Evolutionary conservation across 2,797 vertebrate genomes (phyloP).

Genomic region (Peromyscus melanophrys): DNA sequence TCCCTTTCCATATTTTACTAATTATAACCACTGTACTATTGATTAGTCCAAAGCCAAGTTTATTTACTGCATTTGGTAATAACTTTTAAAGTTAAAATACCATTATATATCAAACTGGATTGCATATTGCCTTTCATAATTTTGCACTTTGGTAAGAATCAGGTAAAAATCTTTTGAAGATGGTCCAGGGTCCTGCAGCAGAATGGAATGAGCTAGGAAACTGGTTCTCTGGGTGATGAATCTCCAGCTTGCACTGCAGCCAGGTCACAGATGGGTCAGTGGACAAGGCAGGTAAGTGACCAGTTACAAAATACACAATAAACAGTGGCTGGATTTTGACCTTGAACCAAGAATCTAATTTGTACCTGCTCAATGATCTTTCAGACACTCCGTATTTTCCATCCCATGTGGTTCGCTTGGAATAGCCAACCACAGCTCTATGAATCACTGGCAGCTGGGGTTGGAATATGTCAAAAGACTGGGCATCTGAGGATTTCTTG

Average conservation of each 20-base stretch:
- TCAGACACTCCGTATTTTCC: neutral
- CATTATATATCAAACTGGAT: neutral
- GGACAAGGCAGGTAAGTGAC: neutral
- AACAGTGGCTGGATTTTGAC: neutral
- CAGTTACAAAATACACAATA: neutral
- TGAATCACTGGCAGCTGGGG: rapidly evolving
- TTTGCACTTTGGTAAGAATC: conserved; percentile 49
- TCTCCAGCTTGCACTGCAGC: neutral
- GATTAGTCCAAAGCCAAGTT: neutral
- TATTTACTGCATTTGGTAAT: neutral
- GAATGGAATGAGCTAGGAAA: neutral
- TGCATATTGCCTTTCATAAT: conserved; percentile 42
- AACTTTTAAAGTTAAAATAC: conserved; percentile 49
- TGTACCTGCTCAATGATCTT: neutral
- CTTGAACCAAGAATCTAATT: neutral
- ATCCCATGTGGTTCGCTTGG: neutral
- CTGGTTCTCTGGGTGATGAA: neutral
- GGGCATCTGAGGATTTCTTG: neutral
- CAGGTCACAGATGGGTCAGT: neutral
- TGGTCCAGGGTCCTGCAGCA: neutral
- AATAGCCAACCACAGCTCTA: neutral
- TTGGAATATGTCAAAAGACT: neutral
- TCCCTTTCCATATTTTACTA: conserved; percentile 52
- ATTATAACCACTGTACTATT: conserved; percentile 5
- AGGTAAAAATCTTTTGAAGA: conserved; percentile 40